Conservation (phyloP, 2,888 invertebrate genomes). For the Plebejus melissa region DNA sequence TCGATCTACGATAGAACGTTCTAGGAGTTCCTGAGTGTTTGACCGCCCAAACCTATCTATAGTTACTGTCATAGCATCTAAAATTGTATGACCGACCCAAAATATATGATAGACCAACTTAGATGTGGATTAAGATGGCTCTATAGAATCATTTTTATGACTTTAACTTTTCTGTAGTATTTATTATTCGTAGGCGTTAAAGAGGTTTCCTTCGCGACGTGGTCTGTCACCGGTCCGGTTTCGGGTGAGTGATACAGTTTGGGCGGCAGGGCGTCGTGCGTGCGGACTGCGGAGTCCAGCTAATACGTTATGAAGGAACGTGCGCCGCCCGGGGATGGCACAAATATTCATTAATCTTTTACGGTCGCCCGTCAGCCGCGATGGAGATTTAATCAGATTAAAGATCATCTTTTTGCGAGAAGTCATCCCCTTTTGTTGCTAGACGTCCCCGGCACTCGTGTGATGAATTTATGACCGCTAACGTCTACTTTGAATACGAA, state of each 20-base stretch:
- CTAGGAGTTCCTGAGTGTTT: neutral
- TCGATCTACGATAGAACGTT: neutral
- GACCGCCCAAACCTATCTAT: no score
- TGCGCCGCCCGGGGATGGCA: constrained; percentile 74
- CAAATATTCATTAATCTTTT: constrained; percentile 80
- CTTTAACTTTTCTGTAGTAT: no score
- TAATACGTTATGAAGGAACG: constrained; percentile 79
- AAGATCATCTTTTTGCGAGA: constrained; percentile 79
- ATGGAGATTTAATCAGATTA: constrained; percentile 80
- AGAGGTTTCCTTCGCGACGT: neutral
- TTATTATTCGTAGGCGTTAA: neutral
- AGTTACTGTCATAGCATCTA: no score
- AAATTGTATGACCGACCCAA: no score
- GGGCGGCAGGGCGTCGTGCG: constrained; percentile 38
- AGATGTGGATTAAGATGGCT: no score
- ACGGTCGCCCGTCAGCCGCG: constrained; percentile 77
- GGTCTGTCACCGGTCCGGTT: constrained; percentile 18
- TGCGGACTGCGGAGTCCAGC: constrained; percentile 69
- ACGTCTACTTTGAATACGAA: constrained; percentile 73
- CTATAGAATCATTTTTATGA: no score
- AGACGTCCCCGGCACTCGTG: constrained; percentile 73
- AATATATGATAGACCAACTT: no score
- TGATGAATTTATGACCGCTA: constrained; percentile 72
- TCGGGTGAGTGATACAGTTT: neutral
- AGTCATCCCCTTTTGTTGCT: constrained; percentile 77